These are phyloP conservation scores for Brachypterus glaber DNA, from an alignment of 2,888 invertebrate species.

Conservation along the genomic window DNA sequence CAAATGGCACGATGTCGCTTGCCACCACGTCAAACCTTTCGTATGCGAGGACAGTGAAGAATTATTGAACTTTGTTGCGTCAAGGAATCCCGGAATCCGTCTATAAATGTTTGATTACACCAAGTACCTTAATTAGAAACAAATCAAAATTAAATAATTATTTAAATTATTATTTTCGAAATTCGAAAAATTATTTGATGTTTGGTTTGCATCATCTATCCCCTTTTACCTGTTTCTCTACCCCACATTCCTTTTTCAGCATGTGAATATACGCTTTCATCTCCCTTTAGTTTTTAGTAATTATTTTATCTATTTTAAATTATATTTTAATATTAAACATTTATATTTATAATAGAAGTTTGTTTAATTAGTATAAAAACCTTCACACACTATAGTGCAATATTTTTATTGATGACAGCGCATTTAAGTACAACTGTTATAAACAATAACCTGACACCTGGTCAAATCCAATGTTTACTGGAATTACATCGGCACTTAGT, in stretches of 20 bases:
- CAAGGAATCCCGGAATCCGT: constrained; percentile 77
- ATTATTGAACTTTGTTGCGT: constrained; percentile 80
- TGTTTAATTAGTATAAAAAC: no score
- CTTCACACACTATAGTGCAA: no score
- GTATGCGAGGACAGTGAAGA: constrained; percentile 89
- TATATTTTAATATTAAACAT: constrained; percentile 33
- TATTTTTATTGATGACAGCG: no score
- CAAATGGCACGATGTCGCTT: constrained; percentile 82
- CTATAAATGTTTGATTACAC: constrained; percentile 44
- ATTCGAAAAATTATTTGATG: constrained; percentile 9
- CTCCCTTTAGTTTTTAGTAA: constrained; percentile 22
- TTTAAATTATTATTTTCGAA: no score
- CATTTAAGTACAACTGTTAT: no score
- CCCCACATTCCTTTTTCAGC: constrained; percentile 16
- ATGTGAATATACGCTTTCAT: constrained; percentile 29
- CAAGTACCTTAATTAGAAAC: constrained; percentile 8
- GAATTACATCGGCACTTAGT: no score
- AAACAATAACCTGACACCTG: no score
- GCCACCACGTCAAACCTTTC: constrained; percentile 78
- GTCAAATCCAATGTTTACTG: no score
- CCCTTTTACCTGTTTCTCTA: constrained; percentile 4
- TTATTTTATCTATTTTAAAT: constrained; percentile 32
- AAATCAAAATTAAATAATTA: neutral
- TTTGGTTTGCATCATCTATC: constrained; percentile 7
- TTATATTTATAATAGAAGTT: constrained; percentile 23